Evolutionary conservation across 2,888 invertebrate species (phyloP).

Genomic region (Octodonta nipae): DNA sequence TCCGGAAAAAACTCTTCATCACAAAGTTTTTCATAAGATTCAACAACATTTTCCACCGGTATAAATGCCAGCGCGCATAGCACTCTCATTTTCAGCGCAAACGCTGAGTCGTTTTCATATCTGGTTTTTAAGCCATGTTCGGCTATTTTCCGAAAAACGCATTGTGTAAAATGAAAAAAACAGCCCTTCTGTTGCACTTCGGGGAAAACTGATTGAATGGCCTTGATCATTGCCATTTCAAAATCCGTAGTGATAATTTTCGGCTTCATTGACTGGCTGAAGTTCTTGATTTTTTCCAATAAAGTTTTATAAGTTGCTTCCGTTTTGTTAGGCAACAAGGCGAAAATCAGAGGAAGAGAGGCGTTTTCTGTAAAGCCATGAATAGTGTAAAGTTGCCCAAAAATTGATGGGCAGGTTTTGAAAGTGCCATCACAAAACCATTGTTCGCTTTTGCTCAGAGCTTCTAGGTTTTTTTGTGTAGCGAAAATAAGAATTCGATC

Average conservation of each 20-base stretch:
- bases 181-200: conserved; percentile 2
- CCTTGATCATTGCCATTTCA: conserved; percentile 2
- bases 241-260: conserved; percentile 4
- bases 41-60: conserved; percentile 4
- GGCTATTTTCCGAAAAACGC: conserved; percentile 6
- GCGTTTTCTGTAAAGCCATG: no score
- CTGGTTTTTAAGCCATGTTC: conserved; percentile 5
- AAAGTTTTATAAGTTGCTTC: no score
- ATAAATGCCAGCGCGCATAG: conserved; percentile 6
- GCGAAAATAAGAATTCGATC: no score
- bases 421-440: no score
- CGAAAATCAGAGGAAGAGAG: no score
- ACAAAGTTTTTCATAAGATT: conserved; percentile 1
- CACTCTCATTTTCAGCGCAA: conserved; percentile 6
- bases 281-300: conserved; percentile 3
- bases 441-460: no score
- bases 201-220: conserved; percentile 2
- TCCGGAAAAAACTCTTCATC: conserved; percentile 2
- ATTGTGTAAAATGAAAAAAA: conserved; percentile 9
- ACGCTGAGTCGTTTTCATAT: conserved; percentile 9
- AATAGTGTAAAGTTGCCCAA: no score
- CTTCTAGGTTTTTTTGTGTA: no score
- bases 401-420: no score
- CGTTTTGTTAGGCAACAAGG: no score
- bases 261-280: neutral